Percentiles rank a stretch among this genome's conserved stretches.
These are phyloP conservation scores for Epinephelus moara DNA, from an alignment of 2,113 vertebrate species.

Conservation along the genomic window DNA sequence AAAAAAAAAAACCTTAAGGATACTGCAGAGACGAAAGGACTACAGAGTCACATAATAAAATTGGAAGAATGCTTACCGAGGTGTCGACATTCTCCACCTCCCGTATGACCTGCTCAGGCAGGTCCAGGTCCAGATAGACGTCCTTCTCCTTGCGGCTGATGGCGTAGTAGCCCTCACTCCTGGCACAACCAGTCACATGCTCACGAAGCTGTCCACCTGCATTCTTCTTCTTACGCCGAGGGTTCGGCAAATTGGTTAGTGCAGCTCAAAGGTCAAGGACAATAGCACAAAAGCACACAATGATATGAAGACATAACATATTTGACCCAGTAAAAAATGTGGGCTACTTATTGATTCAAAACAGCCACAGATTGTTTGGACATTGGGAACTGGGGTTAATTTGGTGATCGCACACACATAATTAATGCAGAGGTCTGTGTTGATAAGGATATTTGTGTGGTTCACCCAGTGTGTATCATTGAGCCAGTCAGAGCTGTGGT, in stretches of 20 bases:
- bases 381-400: background rate
- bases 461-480: conserved; percentile 96
- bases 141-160: conserved; percentile 96
- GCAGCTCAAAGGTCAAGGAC: conserved; percentile 84
- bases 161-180: conserved; percentile 94
- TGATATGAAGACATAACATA: background rate
- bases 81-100: conserved; percentile 88
- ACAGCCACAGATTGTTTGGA: background rate
- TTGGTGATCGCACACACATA: background rate
- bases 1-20: background rate
- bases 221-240: conserved; percentile 88
- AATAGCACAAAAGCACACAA: conserved; percentile 7
- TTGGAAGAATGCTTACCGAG: conserved; percentile 76
- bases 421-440: background rate
- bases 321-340: background rate
- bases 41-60: background rate
- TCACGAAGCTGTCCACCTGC: conserved; percentile 86
- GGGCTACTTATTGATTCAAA: background rate
- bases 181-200: conserved; percentile 91
- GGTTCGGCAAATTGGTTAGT: conserved; percentile 94
- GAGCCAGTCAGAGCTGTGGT: conserved; percentile 92
- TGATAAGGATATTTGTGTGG: conserved; percentile 93
- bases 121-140: conserved; percentile 91
- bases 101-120: conserved; percentile 86
- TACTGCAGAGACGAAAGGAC: background rate